Evolutionary conservation across 2,888 invertebrate species (phyloP).

Genomic region (Agriopis leucophaearia): DNA sequence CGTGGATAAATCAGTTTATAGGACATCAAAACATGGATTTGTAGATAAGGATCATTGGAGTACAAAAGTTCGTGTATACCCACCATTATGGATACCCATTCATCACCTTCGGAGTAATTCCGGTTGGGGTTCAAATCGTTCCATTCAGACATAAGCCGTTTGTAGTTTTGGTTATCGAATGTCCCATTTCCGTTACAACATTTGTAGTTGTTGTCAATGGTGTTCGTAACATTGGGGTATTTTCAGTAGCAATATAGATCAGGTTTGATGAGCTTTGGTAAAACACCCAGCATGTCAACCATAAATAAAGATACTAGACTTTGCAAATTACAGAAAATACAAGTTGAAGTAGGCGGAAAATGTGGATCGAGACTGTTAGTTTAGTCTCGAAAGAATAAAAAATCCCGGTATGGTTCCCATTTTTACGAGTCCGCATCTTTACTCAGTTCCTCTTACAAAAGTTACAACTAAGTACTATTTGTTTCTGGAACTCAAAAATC

Average conservation of each 20-base stretch:
- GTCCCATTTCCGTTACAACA: slow-evolving; percentile 3
- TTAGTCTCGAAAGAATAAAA: slow-evolving; percentile 57
- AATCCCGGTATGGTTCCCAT: slow-evolving; percentile 58
- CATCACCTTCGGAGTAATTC: slow-evolving; percentile 20
- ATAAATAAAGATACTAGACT: too few species aligned
- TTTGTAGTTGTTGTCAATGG: slow-evolving; percentile 7
- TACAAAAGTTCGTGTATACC: slow-evolving; percentile 21
- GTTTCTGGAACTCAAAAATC: slow-evolving; percentile 54
- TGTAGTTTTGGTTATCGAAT: slow-evolving; percentile 15
- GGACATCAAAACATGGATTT: slow-evolving; percentile 28
- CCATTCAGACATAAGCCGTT: slow-evolving; percentile 14
- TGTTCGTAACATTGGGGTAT: background rate
- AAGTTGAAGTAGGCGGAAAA: slow-evolving; percentile 21
- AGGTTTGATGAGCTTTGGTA: background rate
- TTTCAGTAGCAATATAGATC: background rate
- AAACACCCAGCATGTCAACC: too few species aligned
- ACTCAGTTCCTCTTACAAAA: slow-evolving; percentile 45
- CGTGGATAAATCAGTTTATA: slow-evolving; percentile 28
- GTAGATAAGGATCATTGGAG: slow-evolving; percentile 24
- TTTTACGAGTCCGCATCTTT: slow-evolving; percentile 58
- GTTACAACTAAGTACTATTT: slow-evolving; percentile 47
- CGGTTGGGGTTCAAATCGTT: slow-evolving; percentile 15
- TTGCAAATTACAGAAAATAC: background rate
- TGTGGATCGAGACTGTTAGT: slow-evolving; percentile 46
- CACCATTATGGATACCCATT: slow-evolving; percentile 7